A percentile compares a stretch with the other conserved stretches of the same genome.
phyloP scores from a whole-genome alignment of 2,888 invertebrate species.

The Heliconius ethilla region DNA sequence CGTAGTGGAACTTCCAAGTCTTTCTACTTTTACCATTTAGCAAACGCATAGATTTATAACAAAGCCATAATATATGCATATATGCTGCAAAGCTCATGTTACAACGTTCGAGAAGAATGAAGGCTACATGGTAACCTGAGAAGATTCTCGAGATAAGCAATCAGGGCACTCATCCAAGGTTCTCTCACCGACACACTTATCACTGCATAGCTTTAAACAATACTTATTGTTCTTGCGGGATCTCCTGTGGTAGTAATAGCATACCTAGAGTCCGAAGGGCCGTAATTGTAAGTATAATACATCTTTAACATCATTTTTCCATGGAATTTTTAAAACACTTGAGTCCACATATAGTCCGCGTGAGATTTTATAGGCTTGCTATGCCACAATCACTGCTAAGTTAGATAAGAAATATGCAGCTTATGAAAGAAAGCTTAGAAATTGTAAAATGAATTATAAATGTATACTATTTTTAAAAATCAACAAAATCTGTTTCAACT shows the following conservation, averaged over 20 bases:
- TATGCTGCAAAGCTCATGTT: conserved; percentile 1
- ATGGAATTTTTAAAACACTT: too few relatives aligned
- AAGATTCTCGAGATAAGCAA: conserved; percentile 30
- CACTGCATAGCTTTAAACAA: conserved; percentile 37
- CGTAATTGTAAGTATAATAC: conserved; percentile 13
- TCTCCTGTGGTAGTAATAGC: conserved; percentile 27
- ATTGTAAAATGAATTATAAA: background rate
- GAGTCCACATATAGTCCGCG: too few relatives aligned
- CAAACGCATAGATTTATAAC: background rate
- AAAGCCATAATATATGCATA: conserved; percentile 6
- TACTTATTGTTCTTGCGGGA: conserved; percentile 39
- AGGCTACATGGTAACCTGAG: conserved; percentile 28
- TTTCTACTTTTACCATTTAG: background rate
- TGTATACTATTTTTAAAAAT: background rate
- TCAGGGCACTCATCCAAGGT: conserved; percentile 35
- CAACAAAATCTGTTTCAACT: background rate
- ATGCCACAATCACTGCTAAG: background rate
- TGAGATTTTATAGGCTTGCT: too few relatives aligned
- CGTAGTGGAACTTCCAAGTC: background rate
- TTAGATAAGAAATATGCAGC: background rate
- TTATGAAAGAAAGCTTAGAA: background rate
- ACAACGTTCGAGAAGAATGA: conserved; percentile 16
- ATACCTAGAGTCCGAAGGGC: conserved; percentile 14
- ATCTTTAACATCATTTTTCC: too few relatives aligned
- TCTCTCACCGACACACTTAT: conserved; percentile 33